Percentiles rank a stretch among this genome's conserved stretches.
phyloP scores from a whole-genome alignment of 2,113 vertebrate genomes.

The Dascyllus trimaculatus region DNA sequence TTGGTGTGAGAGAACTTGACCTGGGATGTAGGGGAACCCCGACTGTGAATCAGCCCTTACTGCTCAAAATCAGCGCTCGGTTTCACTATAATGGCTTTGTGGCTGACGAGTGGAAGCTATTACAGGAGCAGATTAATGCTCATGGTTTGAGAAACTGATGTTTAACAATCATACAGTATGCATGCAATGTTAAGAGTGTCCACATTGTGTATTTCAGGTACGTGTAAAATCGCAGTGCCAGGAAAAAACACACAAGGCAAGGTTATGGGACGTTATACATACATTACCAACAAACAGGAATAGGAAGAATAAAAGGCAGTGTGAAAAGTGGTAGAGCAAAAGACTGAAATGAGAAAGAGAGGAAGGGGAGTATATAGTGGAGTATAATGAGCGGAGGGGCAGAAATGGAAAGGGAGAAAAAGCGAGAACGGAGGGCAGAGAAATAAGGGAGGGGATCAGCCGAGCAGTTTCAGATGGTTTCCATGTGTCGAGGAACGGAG shows the following conservation, averaged over 20 bases:
- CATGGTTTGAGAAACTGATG: not conserved
- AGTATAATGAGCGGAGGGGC: slow-evolving; percentile 28
- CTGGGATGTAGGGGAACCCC: no score
- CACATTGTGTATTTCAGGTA: no score
- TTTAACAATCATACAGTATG: not conserved
- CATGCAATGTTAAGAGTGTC: not conserved
- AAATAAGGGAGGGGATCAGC: slow-evolving; percentile 70
- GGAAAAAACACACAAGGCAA: not conserved
- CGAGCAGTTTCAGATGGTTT: slow-evolving; percentile 81
- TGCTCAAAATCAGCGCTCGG: no score
- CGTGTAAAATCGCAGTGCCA: no score
- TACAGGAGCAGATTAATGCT: not conserved
- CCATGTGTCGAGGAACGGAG: slow-evolving; percentile 83
- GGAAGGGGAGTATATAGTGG: not conserved
- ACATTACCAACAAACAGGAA: no score
- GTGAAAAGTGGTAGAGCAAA: no score
- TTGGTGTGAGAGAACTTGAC: no score
- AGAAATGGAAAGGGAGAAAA: slow-evolving; percentile 59
- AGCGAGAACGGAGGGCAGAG: slow-evolving; percentile 58
- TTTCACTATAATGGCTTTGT: no score
- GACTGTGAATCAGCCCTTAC: no score
- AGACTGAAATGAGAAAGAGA: no score
- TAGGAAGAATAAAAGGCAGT: not conserved
- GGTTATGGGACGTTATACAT: not conserved
- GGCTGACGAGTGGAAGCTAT: no score